Percentiles rank a stretch among this genome's conserved stretches.
These are phyloP conservation scores for Morpho helenor DNA, from an alignment of 2,888 invertebrate species.

Conservation along the genomic window DNA sequence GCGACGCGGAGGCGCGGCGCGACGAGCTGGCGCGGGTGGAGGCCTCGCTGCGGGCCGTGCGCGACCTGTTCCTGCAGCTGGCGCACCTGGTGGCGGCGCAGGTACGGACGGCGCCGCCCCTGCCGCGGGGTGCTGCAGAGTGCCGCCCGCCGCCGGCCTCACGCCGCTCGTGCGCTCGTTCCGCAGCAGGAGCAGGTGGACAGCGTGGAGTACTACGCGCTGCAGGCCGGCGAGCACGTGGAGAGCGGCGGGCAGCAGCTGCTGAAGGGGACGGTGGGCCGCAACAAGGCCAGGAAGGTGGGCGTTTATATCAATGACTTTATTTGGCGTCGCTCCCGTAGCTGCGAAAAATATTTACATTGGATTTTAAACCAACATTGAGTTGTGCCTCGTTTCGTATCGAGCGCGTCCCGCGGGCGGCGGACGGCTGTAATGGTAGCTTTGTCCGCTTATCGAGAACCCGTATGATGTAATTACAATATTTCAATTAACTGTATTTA, in stretches of 20 bases:
- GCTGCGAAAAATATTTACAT: no score
- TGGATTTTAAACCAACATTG: no score
- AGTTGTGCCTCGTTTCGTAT: no score
- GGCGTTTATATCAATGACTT: background rate
- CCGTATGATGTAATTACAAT: no score
- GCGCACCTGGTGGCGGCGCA: conserved; percentile 88
- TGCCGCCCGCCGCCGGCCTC: background rate
- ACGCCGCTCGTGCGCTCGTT: background rate
- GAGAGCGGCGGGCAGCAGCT: conserved; percentile 77
- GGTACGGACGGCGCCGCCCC: conserved; percentile 50
- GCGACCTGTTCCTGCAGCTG: conserved; percentile 91
- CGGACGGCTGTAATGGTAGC: no score
- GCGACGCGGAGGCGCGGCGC: conserved; percentile 90
- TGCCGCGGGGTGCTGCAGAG: background rate
- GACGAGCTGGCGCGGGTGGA: conserved; percentile 90
- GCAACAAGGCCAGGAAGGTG: conserved; percentile 75
- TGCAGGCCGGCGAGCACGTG: conserved; percentile 79
- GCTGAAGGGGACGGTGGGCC: conserved; percentile 68
- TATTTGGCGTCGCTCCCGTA: no score
- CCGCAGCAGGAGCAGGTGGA: conserved; percentile 82
- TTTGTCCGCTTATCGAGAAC: no score
- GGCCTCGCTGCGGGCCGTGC: conserved; percentile 86
- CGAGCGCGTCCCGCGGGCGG: no score
- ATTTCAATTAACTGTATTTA: no score
- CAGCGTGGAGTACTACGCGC: conserved; percentile 83